Conservation (phyloP, 1,140 invertebrate genomes). For the Nautilus pompilius region DNA sequence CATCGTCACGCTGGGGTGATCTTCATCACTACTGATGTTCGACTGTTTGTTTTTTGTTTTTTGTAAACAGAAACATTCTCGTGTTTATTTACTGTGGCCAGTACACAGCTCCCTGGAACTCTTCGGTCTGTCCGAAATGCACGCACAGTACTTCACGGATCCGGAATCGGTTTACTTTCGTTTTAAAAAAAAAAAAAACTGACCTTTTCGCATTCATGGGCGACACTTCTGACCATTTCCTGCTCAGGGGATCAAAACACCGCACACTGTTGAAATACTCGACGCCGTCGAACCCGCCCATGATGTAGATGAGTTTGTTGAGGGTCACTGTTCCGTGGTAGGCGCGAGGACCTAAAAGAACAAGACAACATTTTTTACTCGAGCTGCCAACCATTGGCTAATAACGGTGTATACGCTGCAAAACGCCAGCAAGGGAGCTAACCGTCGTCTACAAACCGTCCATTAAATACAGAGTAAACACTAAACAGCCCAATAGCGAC, state of each 20-base stretch:
- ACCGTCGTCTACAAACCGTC: not conserved
- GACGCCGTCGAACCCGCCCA: conserved; percentile 63
- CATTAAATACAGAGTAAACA: not conserved
- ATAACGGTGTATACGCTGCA: not conserved
- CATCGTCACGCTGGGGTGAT: too few relatives aligned
- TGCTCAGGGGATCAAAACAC: conserved; percentile 34
- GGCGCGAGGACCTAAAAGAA: conserved; percentile 58
- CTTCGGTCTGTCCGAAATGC: too few relatives aligned
- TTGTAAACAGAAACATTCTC: too few relatives aligned
- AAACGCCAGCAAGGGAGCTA: not conserved
- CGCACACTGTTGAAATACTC: conserved; percentile 44
- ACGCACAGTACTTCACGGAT: too few relatives aligned
- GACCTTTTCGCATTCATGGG: conserved; percentile 48
- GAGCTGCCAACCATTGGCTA: conserved; percentile 11
- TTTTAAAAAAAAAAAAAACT: not conserved
- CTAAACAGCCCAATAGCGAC: not conserved
- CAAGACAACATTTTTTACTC: not conserved
- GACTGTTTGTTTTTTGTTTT: too few relatives aligned
- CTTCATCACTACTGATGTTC: too few relatives aligned
- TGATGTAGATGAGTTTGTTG: conserved; percentile 66
- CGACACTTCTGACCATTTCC: conserved; percentile 39
- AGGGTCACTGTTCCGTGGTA: conserved; percentile 71
- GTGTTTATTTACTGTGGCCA: too few relatives aligned
- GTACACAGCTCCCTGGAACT: not conserved
- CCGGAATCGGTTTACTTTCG: too few relatives aligned